Evolutionary conservation across 2,113 vertebrate genomes (phyloP), one percentile per base, ranked within the genome.

Genomic region (Nematolebias whitei): DNA sequence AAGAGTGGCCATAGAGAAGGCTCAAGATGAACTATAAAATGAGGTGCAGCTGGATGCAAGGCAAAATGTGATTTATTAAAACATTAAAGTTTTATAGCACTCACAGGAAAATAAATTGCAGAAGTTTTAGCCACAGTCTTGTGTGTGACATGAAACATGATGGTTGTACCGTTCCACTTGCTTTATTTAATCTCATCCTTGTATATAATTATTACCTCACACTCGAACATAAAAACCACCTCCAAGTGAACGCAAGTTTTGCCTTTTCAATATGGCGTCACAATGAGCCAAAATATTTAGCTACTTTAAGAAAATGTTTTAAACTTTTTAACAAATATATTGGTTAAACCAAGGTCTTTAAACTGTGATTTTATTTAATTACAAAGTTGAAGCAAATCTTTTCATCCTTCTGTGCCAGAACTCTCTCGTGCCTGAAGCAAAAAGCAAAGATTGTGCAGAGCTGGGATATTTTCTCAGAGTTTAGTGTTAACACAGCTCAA

Each of bases 361-460:
- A 1, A 18, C 26, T 52, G 11, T 2, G 11, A 3, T 2, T n/a
- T 18, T 7, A 44, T 39, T 39, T 39, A 39, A 13, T 39, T 10
- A 38, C 52, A 50, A 75, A 71, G 55, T 53, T 41, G 64, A 82
- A 79, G 32, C 58, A 61, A 68, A 77, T 51, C 26, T 59, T 40
- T 51, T 13, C 16, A 12, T 26, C 19, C 39, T 1, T 19, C 68
- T 66, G 15, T n/a, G 23, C 39, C 16, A 41, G 39, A 32, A 1
- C 49, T 35, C 26, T 22, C 29, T 55, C 57, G 35, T 52, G 20
- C 24, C n/a, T 19, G 15, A 13, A 55, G 20, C 6, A 40, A 43
- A 20, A 51, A 20, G 40, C 43, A 52, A 44, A 50, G 2, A 20
- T 18, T 39, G 23, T 43, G 38, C 54, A 18, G 6, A 20, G 54